Evolutionary conservation across 2,888 invertebrate genomes (phyloP), one percentile per base, ranked within the genome.

Genomic region (Trissolcus japonicus): DNA sequence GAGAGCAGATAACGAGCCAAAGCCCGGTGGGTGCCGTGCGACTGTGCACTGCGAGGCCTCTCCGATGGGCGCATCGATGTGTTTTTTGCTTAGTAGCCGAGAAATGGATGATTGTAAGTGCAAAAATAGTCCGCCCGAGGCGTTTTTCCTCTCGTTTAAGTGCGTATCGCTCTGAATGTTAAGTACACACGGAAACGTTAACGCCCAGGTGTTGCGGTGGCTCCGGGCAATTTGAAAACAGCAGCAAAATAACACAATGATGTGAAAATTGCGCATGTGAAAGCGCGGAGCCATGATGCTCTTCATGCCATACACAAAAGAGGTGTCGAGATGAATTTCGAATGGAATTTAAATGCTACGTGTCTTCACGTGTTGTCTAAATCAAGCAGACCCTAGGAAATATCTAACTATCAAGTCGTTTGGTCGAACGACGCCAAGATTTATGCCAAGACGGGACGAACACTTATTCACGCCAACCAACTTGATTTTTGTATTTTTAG

Each of bases 121-220:
- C 55, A 50, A 63, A 63, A 62, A 57, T 57, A 54, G 59, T 62
- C 63, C 54, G 40, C 74, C 63, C 62, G 53, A 48, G 54, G 74
- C 63, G 62, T 67, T 68, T 75, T 75, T 75, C 63, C 50, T 67
- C 74, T 62, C 63, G 74, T 63, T 62, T 62, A 25, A 25, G 46
- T 56, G 62, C 57, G 73, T 67, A 57, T 61, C 62, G 62, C 29
- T 48, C 63, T 68, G 74, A 53, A 63, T 75, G 63, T 54, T 75
- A 62, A 68, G 59, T 63, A 63, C 74, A 63, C 54, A 46, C 62
- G 63, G 74, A 66, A 67, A 74, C 50, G 67, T 57, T 62, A 25
- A 61, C 66, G 67, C 74, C 53, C 50, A 60, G 50, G 61, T 41
- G 41, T 66, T 48, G 56, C 55, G 14, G 13, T 43, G 43, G 74